Evolutionary conservation across 2,113 vertebrate species (phyloP).

Genomic region (Lepidothrix coronata): DNA sequence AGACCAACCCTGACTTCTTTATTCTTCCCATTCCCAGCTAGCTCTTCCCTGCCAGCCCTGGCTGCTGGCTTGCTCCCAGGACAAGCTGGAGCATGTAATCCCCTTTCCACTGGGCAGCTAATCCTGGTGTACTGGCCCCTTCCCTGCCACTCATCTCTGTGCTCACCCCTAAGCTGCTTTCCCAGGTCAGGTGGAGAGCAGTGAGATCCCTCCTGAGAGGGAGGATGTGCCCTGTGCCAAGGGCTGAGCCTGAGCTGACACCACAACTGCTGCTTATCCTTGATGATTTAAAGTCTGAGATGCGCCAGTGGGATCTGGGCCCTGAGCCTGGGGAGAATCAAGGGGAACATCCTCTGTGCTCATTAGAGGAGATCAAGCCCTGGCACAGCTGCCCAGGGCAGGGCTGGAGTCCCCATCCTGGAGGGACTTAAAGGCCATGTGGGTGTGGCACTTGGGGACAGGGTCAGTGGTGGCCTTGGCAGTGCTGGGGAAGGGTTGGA

Average conservation of each 20-base stretch:
- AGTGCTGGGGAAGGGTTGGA: background rate
- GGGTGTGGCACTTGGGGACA: background rate
- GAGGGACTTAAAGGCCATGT: background rate
- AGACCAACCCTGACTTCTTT: background rate
- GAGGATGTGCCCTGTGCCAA: background rate
- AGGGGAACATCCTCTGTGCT: background rate
- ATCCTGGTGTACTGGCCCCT: background rate
- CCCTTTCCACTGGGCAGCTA: background rate
- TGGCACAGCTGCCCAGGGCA: background rate
- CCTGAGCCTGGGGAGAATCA: background rate
- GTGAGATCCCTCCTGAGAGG: background rate
- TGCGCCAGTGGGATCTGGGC: background rate
- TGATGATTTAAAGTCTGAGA: background rate
- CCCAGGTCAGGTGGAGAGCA: background rate
- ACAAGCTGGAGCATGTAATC: background rate
- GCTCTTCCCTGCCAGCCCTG: background rate
- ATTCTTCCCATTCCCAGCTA: no score
- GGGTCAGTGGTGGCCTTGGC: background rate
- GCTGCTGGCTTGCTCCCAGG: background rate
- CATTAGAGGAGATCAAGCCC: background rate
- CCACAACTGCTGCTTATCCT: background rate
- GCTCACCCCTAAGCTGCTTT: background rate
- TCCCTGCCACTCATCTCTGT: background rate
- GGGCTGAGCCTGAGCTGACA: background rate
- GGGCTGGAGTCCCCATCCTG: background rate